phyloP scores from a whole-genome alignment of 2,113 vertebrate species.

The Aphelocoma coerulescens region DNA sequence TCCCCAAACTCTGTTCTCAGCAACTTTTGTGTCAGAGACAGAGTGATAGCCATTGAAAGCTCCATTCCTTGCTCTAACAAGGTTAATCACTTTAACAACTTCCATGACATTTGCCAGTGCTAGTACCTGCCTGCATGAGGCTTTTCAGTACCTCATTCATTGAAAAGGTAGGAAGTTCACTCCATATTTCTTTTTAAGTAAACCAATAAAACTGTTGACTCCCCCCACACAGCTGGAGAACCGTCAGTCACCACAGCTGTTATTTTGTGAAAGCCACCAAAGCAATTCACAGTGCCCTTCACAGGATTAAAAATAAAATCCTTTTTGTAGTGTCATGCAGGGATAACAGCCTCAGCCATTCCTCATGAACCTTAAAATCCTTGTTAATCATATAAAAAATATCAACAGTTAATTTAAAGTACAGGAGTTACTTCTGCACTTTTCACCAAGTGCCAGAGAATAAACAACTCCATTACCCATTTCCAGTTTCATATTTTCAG shows the following conservation, averaged over 20 bases:
- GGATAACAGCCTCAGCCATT: conserved; percentile 27
- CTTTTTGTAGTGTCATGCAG: conserved; percentile 30
- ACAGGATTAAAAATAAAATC: conserved; percentile 69
- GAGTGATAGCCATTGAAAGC: not conserved
- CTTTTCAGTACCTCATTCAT: conserved; percentile 29
- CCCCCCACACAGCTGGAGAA: conserved; percentile 25
- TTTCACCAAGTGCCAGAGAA: conserved; percentile 25
- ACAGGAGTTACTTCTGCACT: conserved; percentile 16
- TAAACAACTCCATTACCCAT: conserved; percentile 26
- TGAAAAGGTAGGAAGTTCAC: conserved; percentile 53
- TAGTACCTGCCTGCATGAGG: conserved; percentile 2
- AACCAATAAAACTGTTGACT: conserved; percentile 59
- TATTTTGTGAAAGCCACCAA: conserved; percentile 65
- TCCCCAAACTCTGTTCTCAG: conserved; percentile 2
- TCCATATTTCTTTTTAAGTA: conserved; percentile 68
- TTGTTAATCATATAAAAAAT: conserved; percentile 67
- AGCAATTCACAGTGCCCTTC: conserved; percentile 63
- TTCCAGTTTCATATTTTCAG: conserved; percentile 33
- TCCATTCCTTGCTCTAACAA: conserved; percentile 26
- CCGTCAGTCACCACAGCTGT: conserved; percentile 56
- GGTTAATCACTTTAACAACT: conserved; percentile 63
- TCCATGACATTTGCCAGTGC: conserved; percentile 45
- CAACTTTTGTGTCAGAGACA: conserved; percentile 27
- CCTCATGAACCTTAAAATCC: conserved; percentile 69
- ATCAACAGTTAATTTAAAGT: conserved; percentile 22